Percentiles rank a stretch among this genome's conserved stretches.
Conservation (phyloP, 1,140 invertebrate species). For the Theocolax elegans region DNA sequence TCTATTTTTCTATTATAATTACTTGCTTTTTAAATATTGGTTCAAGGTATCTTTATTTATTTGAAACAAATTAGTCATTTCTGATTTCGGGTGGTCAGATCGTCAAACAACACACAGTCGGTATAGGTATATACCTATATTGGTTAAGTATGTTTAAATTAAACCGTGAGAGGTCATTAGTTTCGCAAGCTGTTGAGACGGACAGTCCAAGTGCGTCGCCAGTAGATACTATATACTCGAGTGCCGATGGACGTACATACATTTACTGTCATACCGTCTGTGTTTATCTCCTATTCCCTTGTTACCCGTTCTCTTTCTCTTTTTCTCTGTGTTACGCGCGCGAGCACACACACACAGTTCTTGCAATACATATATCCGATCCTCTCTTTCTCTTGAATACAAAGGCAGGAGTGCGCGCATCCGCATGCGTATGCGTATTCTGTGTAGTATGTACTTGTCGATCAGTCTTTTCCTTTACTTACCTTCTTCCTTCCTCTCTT, state of each 20-base stretch:
- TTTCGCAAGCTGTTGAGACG: constrained; percentile 1
- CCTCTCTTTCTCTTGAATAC: not conserved
- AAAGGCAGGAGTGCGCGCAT: too few relatives aligned
- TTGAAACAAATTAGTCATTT: too few relatives aligned
- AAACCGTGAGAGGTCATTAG: constrained; percentile 9
- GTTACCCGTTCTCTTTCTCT: not conserved
- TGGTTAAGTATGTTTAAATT: constrained; percentile 4
- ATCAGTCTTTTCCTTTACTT: too few relatives aligned
- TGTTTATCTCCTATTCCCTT: not conserved
- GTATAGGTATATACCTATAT: too few relatives aligned
- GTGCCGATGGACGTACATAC: not conserved
- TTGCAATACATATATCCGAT: not conserved
- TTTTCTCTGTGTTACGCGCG: not conserved
- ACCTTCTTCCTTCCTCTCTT: too few relatives aligned
- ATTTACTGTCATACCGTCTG: not conserved
- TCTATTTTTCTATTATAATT: too few relatives aligned
- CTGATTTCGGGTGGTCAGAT: too few relatives aligned
- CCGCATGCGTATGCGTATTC: too few relatives aligned
- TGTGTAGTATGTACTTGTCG: too few relatives aligned
- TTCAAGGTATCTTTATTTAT: too few relatives aligned
- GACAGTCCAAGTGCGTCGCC: not conserved
- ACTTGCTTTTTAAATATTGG: too few relatives aligned
- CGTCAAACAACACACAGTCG: too few relatives aligned
- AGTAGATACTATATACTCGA: not conserved
- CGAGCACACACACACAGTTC: not conserved